A percentile compares a stretch with the other conserved stretches of the same genome.
Evolutionary conservation across 2,888 invertebrate genomes (phyloP).

Genomic region (Lepidonotus clava): DNA sequence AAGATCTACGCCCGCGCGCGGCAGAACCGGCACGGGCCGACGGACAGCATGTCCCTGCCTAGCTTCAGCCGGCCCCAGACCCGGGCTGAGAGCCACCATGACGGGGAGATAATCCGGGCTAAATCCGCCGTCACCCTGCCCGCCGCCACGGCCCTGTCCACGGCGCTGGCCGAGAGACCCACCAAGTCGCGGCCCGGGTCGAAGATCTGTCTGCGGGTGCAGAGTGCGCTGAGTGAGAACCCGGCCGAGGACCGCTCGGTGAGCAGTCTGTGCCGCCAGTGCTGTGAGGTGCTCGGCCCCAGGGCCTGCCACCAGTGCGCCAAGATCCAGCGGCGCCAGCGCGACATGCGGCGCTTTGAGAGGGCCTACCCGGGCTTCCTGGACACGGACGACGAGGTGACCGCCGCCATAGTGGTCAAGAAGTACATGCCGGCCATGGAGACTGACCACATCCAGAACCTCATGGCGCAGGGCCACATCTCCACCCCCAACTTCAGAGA

Average conservation of each 20-base stretch:
- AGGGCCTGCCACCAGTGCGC: slow-evolving; percentile 72
- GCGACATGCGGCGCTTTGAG: slow-evolving; percentile 65
- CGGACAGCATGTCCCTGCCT: slow-evolving; percentile 40
- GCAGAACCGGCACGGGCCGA: not conserved
- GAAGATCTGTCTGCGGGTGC: slow-evolving; percentile 44
- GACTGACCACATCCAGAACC: slow-evolving; percentile 70
- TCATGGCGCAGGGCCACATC: slow-evolving; percentile 71
- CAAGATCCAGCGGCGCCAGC: slow-evolving; percentile 66
- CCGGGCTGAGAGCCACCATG: not conserved
- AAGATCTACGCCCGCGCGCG: not conserved
- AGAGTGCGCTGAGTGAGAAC: slow-evolving; percentile 46
- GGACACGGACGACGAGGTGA: slow-evolving; percentile 68
- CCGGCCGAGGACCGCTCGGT: not conserved
- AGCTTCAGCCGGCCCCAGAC: slow-evolving; percentile 44
- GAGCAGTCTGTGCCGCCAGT: slow-evolving; percentile 62
- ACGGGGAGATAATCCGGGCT: not conserved
- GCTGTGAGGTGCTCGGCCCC: slow-evolving; percentile 72
- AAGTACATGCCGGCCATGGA: slow-evolving; percentile 69
- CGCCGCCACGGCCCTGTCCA: not conserved
- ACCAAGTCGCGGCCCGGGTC: not conserved
- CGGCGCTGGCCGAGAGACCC: not conserved
- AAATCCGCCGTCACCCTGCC: slow-evolving; percentile 19
- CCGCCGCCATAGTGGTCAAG: slow-evolving; percentile 68
- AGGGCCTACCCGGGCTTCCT: slow-evolving; percentile 67
- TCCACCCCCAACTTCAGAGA: slow-evolving; percentile 55